Evolutionary conservation across 2,113 vertebrate genomes (phyloP).

Genomic region (Rhipidura dahli): DNA sequence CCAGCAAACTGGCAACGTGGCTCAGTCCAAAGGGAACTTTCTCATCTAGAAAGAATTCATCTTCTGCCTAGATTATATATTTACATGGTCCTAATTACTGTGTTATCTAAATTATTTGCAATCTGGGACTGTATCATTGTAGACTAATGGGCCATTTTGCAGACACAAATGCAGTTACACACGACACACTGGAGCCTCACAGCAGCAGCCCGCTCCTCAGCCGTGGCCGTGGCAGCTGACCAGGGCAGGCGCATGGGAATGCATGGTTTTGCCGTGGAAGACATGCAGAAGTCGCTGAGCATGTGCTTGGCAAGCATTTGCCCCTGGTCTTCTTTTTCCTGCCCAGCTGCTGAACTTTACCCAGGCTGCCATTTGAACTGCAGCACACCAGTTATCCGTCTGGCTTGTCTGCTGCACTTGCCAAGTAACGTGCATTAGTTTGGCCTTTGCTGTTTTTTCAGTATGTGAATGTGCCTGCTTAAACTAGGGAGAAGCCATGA

Average conservation of each 20-base stretch:
- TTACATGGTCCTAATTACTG: background rate
- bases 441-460: background rate
- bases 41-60: background rate
- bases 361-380: background rate
- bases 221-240: accelerated
- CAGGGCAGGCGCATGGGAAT: accelerated
- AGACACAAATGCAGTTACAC: background rate
- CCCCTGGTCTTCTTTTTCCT: background rate
- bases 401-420: background rate
- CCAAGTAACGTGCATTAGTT: background rate
- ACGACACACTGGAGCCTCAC: background rate
- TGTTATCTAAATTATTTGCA: conserved; percentile 1
- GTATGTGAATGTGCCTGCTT: background rate
- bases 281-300: background rate
- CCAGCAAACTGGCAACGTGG: background rate
- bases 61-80: background rate
- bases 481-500: background rate
- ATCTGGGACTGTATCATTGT: background rate
- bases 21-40: conserved; percentile 12
- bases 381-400: background rate
- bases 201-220: background rate
- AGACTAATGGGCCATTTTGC: background rate
- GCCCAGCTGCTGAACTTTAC: background rate
- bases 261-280: background rate
- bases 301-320: background rate